Percentiles rank a stretch among this genome's conserved stretches.
phyloP scores from a whole-genome alignment of 1,140 invertebrate genomes.

The Augochlora pura region DNA sequence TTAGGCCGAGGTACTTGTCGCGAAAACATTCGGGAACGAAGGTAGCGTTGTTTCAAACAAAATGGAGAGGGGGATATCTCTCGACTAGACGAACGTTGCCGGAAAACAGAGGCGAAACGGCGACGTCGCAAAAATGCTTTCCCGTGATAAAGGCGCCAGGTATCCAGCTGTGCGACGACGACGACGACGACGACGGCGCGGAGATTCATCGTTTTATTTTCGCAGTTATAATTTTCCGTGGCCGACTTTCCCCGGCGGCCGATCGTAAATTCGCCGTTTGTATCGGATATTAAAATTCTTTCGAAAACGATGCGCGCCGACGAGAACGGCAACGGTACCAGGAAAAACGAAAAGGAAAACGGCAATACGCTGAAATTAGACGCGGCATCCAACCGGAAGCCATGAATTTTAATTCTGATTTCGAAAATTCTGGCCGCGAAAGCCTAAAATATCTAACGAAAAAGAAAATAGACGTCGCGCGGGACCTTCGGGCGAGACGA shows the following conservation, averaged over 20 bases:
- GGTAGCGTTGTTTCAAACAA: no score
- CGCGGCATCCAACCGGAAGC: no score
- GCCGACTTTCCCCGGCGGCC: background rate
- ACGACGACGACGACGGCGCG: background rate
- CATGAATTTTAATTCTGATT: no score
- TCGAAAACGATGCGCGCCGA: background rate
- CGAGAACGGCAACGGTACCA: no score
- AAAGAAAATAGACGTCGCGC: background rate
- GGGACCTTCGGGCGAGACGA: background rate
- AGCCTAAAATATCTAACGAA: background rate
- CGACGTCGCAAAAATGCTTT: background rate
- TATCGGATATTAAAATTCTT: background rate
- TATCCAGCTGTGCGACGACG: background rate
- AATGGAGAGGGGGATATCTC: no score
- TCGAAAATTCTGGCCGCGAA: no score
- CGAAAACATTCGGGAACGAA: no score
- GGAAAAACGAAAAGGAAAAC: no score
- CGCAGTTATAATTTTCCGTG: background rate
- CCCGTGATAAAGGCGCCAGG: background rate
- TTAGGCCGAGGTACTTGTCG: no score
- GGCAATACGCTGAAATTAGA: no score
- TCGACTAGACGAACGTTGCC: no score
- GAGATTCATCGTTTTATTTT: background rate
- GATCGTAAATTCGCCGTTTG: background rate
- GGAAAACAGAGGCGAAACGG: no score